Evolutionary conservation across 2,888 invertebrate species (phyloP), one percentile per base, ranked within the genome.

Genomic region (Sphaeridia pumilis): DNA sequence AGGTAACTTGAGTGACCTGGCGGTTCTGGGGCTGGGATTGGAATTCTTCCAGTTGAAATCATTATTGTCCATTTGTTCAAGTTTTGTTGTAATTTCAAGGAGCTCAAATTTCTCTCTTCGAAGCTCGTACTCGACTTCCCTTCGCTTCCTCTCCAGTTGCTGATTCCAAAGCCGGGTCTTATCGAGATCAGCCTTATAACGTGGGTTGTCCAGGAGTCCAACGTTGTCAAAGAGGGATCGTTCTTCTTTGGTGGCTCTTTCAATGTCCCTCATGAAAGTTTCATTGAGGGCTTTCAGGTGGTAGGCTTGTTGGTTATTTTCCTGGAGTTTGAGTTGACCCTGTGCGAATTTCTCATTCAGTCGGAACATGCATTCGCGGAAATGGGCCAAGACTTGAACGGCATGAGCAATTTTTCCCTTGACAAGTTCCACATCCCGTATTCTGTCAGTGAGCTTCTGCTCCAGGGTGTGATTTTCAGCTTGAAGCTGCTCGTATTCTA

Each of bases 401-500:
- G 52, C 52, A 34, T 56, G 54, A 14, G 54, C 43, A 26, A 58
- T 56, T 31, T 58, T 58, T 1, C 14, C 25, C 22, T 58, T 54
- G 20, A 58, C 56, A 25, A 49, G 54, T 22, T 56, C 55, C 35
- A 54, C 46, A 17, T 56, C 56, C 24, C 48, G 49, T 22, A 46
- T 27, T 31, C 56, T 28, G 35, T 56, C 52, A 17, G 51, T 49
- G 1, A 58, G 27, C 36, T 51, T 52, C 21, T 51, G 52, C 34
- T 55, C 54, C 24, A 58, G 20, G 12, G 53, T 26, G n/a, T 47
- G 41, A 50, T 58, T 58, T 21, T 58, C 58, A 0, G 56, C 47
- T 38, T 48, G 49, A 3, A 58, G 45, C 48, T 58, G 58, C 43
- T 58, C 58, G 34, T 54, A 58, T 22, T 56, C 52, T 1, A 58